phyloP scores from a whole-genome alignment of 1,140 invertebrate genomes.

The Drosophila aff. region DNA sequence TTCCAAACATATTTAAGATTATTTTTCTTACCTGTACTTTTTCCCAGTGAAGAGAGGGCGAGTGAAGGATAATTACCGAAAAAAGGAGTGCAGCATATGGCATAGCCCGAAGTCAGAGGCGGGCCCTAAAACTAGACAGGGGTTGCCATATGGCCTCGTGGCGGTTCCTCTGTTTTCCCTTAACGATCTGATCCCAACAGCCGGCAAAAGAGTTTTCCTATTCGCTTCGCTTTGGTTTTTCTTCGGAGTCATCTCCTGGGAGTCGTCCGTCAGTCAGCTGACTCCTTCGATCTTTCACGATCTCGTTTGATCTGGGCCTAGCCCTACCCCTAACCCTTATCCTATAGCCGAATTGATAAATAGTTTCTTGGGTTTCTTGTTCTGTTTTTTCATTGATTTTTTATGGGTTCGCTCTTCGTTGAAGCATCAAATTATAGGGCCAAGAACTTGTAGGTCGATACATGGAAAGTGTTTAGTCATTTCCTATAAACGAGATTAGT shows the following conservation, averaged over 20 bases:
- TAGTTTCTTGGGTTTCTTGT: conserved; percentile 39
- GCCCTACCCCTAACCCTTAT: not conserved
- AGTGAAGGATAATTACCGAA: conserved; percentile 73
- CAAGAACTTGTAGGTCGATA: conserved; percentile 63
- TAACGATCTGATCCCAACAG: conserved; percentile 47
- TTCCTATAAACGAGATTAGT: conserved; percentile 54
- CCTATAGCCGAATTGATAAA: conserved; percentile 56
- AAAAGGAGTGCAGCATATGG: conserved; percentile 67
- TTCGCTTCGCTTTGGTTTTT: conserved; percentile 55
- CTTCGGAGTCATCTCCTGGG: conserved; percentile 54
- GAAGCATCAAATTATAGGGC: conserved; percentile 58
- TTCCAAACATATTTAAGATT: not conserved
- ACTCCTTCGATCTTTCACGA: conserved; percentile 68
- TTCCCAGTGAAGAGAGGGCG: conserved; percentile 12
- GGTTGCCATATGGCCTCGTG: conserved; percentile 57
- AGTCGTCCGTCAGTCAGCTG: conserved; percentile 57
- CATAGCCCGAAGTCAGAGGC: conserved; percentile 43
- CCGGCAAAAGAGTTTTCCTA: conserved; percentile 68
- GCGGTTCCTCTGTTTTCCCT: conserved; percentile 21
- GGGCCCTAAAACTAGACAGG: conserved; percentile 32
- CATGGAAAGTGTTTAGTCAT: conserved; percentile 60
- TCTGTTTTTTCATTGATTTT: conserved; percentile 53
- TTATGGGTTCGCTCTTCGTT: conserved; percentile 48
- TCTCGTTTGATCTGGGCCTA: conserved; percentile 64
- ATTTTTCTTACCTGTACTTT: not conserved